Evolutionary conservation across 2,888 invertebrate genomes (phyloP), one percentile per base, ranked within the genome.

Genomic region (Dynastes hyllus): DNA sequence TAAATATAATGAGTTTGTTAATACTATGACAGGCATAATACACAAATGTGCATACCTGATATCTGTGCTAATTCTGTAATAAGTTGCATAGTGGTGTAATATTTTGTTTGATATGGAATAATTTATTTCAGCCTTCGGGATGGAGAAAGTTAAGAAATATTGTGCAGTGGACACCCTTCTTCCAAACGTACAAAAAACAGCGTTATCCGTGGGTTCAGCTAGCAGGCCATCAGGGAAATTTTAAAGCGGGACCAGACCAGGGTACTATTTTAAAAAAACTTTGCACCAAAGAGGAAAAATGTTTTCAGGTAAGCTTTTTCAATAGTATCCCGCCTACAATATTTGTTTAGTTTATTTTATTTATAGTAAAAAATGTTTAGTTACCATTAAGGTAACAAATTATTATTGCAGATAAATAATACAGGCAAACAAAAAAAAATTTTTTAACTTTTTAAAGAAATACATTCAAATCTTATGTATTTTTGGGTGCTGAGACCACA

Each of bases 171-270:
- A 97, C 97, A 65, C 98, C 98, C 58, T 98, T 98, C 92, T 96
- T 98, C 88, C 98, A 98, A 90, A 97, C 96, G 0, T 98, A 97
- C 92, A 98, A 97, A 90, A 97, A 97, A 88, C 96, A 97, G 89
- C 91, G 96, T 84, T 98, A 98, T 90, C 98, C 97, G 77, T 98
- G 98, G 98, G 96, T 98, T 79, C 98, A 98, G 89, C 91, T 98
- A 63, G 97, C 97, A 16, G 98, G 98, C 0, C 98, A 98, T 88
- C 97, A 98, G 90, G 97, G 97, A 55, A 97, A 97, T 90, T 98
- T 98, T 90, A 96, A 96, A 86, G 96, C 97, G 1, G 98, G 97
- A 0, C 95, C 95, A 1, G 95, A 97, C 85, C 97, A 96, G 85
- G 98, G 98, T 63, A 98, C 98, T 32, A 97, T 98, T 83, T 89